These are phyloP conservation scores for Uropetala carovei DNA, from an alignment of 2,888 invertebrate species.

Conservation along the genomic window DNA sequence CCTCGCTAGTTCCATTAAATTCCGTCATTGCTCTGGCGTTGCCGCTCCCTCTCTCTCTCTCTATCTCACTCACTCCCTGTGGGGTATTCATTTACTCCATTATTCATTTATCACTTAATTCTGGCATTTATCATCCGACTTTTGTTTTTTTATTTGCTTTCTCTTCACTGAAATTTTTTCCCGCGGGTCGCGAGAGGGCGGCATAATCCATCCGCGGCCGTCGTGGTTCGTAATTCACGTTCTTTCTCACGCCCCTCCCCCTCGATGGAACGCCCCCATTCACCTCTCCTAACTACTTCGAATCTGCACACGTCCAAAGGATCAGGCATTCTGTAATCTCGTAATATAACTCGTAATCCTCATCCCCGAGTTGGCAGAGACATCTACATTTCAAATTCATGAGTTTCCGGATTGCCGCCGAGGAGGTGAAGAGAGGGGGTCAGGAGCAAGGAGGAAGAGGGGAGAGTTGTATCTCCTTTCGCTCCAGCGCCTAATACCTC, in stretches of 20 bases:
- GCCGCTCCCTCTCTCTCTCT: not conserved
- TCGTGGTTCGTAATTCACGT: too few species aligned
- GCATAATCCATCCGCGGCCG: too few species aligned
- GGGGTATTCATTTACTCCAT: not conserved
- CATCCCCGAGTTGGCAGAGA: constrained; percentile 28
- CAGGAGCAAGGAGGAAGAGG: not conserved
- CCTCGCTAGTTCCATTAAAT: not conserved
- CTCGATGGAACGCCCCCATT: not conserved
- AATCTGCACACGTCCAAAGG: constrained; percentile 14
- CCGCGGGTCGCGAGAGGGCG: too few species aligned
- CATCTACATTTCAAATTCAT: constrained; percentile 32
- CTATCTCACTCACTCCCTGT: too few species aligned
- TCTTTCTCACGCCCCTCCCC: not conserved
- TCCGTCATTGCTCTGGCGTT: not conserved
- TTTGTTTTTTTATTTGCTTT: not conserved
- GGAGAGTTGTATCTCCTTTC: not conserved
- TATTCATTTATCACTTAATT: constrained; percentile 17
- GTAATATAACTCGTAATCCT: constrained; percentile 28
- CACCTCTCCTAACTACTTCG: not conserved
- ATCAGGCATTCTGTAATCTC: constrained; percentile 22
- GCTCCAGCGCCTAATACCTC: not conserved
- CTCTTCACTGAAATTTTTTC: too few species aligned
- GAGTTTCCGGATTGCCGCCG: not conserved
- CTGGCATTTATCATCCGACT: not conserved
- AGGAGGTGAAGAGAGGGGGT: not conserved